These are phyloP conservation scores for Acanthiza pusilla DNA, from an alignment of 2,797 vertebrate genomes.

Conservation along the genomic window DNA sequence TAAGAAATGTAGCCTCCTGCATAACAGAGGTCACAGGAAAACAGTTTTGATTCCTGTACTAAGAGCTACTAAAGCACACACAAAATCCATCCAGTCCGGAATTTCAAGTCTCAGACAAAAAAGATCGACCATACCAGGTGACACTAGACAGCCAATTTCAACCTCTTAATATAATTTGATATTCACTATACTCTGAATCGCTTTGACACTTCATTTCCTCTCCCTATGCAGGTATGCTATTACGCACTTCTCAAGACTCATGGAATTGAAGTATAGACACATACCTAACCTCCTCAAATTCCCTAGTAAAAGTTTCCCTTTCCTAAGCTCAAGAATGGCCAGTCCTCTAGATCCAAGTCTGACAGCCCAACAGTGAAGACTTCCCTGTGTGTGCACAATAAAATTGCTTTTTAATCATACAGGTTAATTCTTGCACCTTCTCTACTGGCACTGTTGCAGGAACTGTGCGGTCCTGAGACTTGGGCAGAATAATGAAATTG, in stretches of 20 bases:
- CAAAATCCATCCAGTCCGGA: background rate
- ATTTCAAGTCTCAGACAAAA: background rate
- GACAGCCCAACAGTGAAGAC: background rate
- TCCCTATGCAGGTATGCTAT: background rate
- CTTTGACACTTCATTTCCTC: background rate
- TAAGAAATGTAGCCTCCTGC: background rate
- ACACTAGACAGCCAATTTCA: background rate
- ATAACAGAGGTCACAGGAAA: background rate
- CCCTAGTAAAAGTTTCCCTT: background rate
- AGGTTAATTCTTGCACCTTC: background rate
- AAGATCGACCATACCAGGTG: background rate
- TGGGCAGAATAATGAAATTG: background rate
- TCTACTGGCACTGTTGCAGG: background rate
- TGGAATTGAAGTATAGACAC: background rate
- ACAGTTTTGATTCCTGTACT: background rate
- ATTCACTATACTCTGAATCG: background rate
- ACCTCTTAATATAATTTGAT: background rate
- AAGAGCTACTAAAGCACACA: background rate
- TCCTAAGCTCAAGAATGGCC: background rate
- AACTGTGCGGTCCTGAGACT: background rate
- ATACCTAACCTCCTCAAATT: background rate
- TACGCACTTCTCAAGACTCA: background rate
- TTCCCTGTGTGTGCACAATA: background rate
- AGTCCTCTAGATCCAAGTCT: background rate
- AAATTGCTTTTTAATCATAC: background rate